Base-by-base conservation (phyloP, 2,113 vertebrate species). In the Cheilinus undulatus region DNA sequence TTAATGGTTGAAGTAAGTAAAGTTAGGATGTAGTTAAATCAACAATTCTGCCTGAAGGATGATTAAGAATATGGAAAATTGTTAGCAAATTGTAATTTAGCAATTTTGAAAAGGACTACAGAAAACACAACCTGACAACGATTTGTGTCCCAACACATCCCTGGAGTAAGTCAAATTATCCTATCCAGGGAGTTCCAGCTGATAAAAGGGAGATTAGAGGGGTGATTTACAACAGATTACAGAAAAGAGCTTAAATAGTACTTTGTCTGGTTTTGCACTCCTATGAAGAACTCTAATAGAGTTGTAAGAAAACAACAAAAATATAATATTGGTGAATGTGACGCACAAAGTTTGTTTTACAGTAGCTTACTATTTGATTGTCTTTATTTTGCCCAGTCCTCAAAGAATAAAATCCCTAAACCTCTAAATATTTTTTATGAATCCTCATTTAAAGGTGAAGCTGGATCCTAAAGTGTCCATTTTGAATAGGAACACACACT, bases 191-290 rank as follows among this genome's bases (percentile, higher is more conserved):
- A 63, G 52, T 82, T n/a, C n/a, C n/a, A n/a, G n/a, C n/a, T 87
- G 77, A 86, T 88, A 87, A 88, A 91, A 87, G 76, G 87, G 86
- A 90, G 89, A 93, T 92, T 90, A 89, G 57, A 67, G 54, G 79
- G 58, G 77, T 82, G 80, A 83, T 86, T 89, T 88, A 60, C 69
- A 27, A 43, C 75, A 83, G 89, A 92, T 91, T 92, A 85, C 27
- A 58, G 13, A 12, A 36, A 63, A 58, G 66, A 27, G 49, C 73
- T 79, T 53, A 5, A 5, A 46, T 60, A 40, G 42, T 23, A n/a
- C 38, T 36, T 48, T 66, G 26, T 32, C 58, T 36, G 26, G 30
- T 48, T 15, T 51, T 19, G 36, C 42, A n/a, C 11, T 0, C n/a
- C n/a, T n/a, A n/a, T n/a, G n/a, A n/a, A n/a, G n/a, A 8, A 52